A percentile compares a stretch with the other conserved stretches of the same genome.
Evolutionary conservation across 2,888 invertebrate genomes (phyloP).

Genomic region (Ectemnius cavifrons): DNA sequence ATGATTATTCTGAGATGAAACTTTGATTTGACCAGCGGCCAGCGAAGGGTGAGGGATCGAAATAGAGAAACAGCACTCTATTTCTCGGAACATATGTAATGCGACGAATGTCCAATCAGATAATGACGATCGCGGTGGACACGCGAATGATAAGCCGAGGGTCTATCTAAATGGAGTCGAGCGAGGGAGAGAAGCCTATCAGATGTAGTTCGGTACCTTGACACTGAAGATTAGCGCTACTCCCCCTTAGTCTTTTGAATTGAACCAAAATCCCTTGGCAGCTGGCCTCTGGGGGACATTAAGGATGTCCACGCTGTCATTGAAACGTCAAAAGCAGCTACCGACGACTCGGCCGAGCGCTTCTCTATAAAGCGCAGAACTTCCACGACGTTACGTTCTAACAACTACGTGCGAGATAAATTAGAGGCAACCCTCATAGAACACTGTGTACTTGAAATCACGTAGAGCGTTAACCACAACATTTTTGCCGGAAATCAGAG

Average conservation of each 20-base stretch:
- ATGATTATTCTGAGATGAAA: constrained; percentile 7
- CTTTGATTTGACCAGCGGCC: neutral
- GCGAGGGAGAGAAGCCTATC: constrained; percentile 53
- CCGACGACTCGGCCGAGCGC: constrained; percentile 25
- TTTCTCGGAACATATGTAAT: constrained; percentile 8
- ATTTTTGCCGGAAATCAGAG: constrained; percentile 4
- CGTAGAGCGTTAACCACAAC: constrained; percentile 18
- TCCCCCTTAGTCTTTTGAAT: constrained; percentile 40
- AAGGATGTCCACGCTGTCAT: constrained; percentile 49
- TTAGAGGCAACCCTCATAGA: constrained; percentile 37
- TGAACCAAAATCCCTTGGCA: constrained; percentile 41
- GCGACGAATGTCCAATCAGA: constrained; percentile 20
- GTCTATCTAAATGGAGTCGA: constrained; percentile 47
- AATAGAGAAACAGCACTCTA: neutral
- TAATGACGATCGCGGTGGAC: constrained; percentile 36
- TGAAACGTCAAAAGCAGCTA: constrained; percentile 59
- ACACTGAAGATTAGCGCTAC: constrained; percentile 61
- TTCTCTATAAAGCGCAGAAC: constrained; percentile 55
- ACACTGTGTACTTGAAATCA: constrained; percentile 5
- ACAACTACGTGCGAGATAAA: constrained; percentile 43
- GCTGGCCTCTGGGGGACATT: constrained; percentile 40
- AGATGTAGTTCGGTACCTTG: constrained; percentile 59
- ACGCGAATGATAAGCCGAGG: constrained; percentile 35
- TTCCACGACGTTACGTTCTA: constrained; percentile 33
- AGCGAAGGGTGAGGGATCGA: neutral